Evolutionary conservation across 2,113 vertebrate genomes (phyloP).

Genomic region (Cyanistes caeruleus): DNA sequence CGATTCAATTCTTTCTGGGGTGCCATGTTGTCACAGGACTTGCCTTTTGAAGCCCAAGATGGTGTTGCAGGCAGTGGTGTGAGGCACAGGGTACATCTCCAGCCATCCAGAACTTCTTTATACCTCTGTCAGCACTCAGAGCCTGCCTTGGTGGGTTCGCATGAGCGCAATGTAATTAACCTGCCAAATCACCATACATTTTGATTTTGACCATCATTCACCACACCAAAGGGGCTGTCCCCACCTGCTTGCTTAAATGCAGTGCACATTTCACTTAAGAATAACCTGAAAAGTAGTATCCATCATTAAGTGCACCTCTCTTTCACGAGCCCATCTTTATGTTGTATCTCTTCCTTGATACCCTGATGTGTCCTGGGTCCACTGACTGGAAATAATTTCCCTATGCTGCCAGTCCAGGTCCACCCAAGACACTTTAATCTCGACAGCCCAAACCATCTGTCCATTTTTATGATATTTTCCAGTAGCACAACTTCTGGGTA

Average conservation of each 20-base stretch:
- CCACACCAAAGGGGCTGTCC: not conserved
- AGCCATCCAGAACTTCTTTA: not conserved
- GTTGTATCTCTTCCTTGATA: not conserved
- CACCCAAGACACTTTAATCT: not conserved
- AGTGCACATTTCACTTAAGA: not conserved
- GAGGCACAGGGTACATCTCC: not conserved
- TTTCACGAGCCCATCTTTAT: not conserved
- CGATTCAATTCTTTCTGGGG: not conserved
- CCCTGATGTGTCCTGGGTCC: not conserved
- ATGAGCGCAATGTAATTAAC: not conserved
- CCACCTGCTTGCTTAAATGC: not conserved
- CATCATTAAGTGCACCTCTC: not conserved
- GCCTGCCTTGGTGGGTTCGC: accelerated
- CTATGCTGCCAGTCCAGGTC: not conserved
- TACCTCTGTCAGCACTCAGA: accelerated
- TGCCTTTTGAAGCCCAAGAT: not conserved
- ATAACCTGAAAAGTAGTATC: not conserved
- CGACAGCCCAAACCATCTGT: not conserved
- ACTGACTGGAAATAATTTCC: not conserved
- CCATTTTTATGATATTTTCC: not conserved
- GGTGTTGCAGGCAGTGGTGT: not conserved
- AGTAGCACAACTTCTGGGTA: accelerated
- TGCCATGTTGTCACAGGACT: not conserved
- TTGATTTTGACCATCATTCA: accelerated
- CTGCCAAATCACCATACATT: not conserved